Percentiles rank a stretch among this genome's conserved stretches.
phyloP scores from a whole-genome alignment of 1,140 invertebrate genomes.

The Bicyclus anynana region DNA sequence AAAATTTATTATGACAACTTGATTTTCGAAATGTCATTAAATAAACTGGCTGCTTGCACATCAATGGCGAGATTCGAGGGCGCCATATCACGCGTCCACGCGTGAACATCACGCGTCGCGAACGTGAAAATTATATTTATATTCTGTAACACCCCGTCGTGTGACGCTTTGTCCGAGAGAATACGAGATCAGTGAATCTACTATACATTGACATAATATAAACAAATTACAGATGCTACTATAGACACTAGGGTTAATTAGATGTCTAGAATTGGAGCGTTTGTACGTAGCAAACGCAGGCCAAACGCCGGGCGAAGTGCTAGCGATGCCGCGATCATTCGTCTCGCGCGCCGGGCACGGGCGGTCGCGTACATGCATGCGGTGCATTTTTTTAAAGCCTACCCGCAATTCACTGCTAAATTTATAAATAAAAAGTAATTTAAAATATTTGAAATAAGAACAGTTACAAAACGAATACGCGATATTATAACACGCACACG shows the following conservation, averaged over 20 bases:
- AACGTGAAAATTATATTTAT: conserved; percentile 51
- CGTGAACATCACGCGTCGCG: conserved; percentile 51
- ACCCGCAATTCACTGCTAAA: conserved; percentile 35
- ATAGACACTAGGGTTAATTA: conserved; percentile 37
- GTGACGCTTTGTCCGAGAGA: conserved; percentile 23
- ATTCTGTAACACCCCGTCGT: conserved; percentile 29
- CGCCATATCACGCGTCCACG: conserved; percentile 46
- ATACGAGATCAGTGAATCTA: conserved; percentile 46
- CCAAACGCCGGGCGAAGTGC: conserved; percentile 19
- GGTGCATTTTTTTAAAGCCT: conserved; percentile 32
- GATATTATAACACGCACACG: conserved; percentile 32
- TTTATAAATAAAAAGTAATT: conserved; percentile 6
- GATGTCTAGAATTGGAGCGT: conserved; percentile 51
- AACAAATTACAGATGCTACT: conserved; percentile 44
- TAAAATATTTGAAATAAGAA: background rate
- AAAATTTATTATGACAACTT: conserved; percentile 6
- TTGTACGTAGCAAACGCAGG: conserved; percentile 31
- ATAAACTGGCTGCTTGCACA: conserved; percentile 25
- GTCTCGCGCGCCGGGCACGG: conserved; percentile 43
- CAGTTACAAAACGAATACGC: background rate
- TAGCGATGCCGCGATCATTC: conserved; percentile 50
- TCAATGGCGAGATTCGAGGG: conserved; percentile 34
- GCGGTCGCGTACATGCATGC: conserved; percentile 37
- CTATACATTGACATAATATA: conserved; percentile 36
- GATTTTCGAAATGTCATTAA: conserved; percentile 24